Percentiles rank a stretch among this genome's conserved stretches.
These are phyloP conservation scores for Acropternis orthonyx DNA, from an alignment of 2,797 vertebrate species.

Conservation along the genomic window DNA sequence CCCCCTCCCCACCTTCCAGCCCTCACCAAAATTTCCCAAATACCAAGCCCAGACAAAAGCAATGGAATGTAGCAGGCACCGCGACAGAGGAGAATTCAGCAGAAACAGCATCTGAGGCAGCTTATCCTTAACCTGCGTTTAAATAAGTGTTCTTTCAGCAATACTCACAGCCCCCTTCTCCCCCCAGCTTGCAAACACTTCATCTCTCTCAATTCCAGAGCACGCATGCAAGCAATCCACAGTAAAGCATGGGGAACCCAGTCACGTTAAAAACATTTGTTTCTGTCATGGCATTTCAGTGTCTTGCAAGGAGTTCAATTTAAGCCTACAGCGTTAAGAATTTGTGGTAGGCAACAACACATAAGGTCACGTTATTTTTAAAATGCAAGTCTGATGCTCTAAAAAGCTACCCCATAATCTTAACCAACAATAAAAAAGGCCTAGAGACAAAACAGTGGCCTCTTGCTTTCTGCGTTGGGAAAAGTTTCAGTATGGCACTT, in stretches of 20 bases:
- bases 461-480: neutral
- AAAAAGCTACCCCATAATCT: neutral
- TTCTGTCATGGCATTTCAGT: neutral
- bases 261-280: neutral
- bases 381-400: neutral
- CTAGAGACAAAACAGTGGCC: neutral
- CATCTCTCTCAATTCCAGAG: neutral
- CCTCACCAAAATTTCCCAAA: constrained; percentile 80
- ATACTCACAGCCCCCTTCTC: neutral
- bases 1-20: constrained; percentile 69
- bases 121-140: constrained; percentile 20
- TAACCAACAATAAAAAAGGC: neutral
- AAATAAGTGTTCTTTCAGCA: constrained; percentile 12
- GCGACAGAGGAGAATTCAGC: neutral
- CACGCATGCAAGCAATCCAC: neutral
- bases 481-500: neutral
- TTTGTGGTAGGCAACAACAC: neutral
- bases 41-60: constrained; percentile 81
- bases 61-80: constrained; percentile 73
- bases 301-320: neutral
- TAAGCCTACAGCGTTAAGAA: neutral
- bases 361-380: neutral
- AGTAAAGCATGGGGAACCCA: neutral
- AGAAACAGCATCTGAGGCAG: constrained; percentile 49
- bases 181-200: neutral